These are phyloP conservation scores for Gallirallus australis DNA, from an alignment of 2,797 vertebrate species.

Conservation along the genomic window DNA sequence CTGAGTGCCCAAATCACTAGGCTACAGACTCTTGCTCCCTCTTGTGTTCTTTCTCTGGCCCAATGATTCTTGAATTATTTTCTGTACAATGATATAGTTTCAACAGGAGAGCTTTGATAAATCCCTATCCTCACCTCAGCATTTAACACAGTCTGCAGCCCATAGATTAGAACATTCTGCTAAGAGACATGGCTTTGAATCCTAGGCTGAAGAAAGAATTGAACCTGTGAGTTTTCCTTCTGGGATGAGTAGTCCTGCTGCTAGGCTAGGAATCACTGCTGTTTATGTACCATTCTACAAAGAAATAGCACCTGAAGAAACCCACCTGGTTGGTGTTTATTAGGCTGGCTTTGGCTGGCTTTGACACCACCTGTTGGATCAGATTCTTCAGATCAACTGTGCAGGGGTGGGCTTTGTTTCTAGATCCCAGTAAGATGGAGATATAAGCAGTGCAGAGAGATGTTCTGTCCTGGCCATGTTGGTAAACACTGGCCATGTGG, in stretches of 20 bases:
- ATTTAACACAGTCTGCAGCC: background rate
- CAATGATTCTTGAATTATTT: constrained; percentile 45
- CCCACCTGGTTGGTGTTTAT: background rate
- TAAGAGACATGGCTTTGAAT: background rate
- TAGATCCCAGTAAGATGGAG: background rate
- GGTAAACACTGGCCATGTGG: background rate
- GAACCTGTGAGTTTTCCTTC: background rate
- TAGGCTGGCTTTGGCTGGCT: background rate
- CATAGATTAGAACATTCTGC: background rate
- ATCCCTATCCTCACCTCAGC: background rate
- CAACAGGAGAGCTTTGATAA: background rate
- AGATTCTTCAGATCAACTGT: background rate
- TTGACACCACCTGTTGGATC: background rate
- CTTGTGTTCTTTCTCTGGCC: constrained; percentile 71
- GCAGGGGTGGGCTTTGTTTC: background rate
- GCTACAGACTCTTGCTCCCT: constrained; percentile 74
- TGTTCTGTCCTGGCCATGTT: background rate
- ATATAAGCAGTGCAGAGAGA: background rate
- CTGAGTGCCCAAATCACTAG: constrained; percentile 57
- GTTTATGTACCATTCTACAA: background rate
- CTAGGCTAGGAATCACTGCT: background rate
- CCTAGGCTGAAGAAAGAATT: background rate
- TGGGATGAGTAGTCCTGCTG: background rate
- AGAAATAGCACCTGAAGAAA: background rate
- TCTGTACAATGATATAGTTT: background rate